Conservation (phyloP, 2,113 vertebrate genomes). For the Gasterosteus aculeatus region DNA sequence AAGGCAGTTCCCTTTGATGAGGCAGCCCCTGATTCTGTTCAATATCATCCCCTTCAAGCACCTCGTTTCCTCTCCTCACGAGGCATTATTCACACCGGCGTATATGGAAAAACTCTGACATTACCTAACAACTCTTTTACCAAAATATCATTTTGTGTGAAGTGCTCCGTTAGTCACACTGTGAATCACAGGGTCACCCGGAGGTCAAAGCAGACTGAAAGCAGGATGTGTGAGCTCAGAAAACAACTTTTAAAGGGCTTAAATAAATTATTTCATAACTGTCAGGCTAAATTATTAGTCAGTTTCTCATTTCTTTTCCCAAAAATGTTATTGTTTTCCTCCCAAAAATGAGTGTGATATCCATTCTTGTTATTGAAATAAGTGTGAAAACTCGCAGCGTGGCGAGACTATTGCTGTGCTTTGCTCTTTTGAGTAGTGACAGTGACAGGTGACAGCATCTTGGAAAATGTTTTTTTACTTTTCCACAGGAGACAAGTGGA, state of each 20-base stretch:
- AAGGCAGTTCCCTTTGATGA: not conserved
- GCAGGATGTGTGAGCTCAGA: slow-evolving; percentile 1
- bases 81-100: slow-evolving; percentile 31
- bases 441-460: slow-evolving; percentile 46
- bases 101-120: slow-evolving; percentile 36
- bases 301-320: too few species aligned
- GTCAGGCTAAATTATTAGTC: not conserved
- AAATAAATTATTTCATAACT: slow-evolving; percentile 14
- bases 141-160: slow-evolving; percentile 47
- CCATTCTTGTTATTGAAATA: not conserved
- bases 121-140: slow-evolving; percentile 48
- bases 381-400: slow-evolving; percentile 31
- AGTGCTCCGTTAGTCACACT: slow-evolving; percentile 59
- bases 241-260: not conserved
- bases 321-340: not conserved
- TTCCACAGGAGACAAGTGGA: slow-evolving; percentile 17
- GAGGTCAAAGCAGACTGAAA: slow-evolving; percentile 26
- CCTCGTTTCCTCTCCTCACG: not conserved
- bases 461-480: slow-evolving; percentile 33
- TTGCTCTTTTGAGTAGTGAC: slow-evolving; percentile 46
- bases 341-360: not conserved
- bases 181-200: slow-evolving; percentile 44
- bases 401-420: slow-evolving; percentile 24
- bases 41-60: slow-evolving; percentile 3
- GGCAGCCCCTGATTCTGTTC: not conserved